Conservation (phyloP, 2,888 invertebrate genomes). For the Erpobdella octoculata region DNA sequence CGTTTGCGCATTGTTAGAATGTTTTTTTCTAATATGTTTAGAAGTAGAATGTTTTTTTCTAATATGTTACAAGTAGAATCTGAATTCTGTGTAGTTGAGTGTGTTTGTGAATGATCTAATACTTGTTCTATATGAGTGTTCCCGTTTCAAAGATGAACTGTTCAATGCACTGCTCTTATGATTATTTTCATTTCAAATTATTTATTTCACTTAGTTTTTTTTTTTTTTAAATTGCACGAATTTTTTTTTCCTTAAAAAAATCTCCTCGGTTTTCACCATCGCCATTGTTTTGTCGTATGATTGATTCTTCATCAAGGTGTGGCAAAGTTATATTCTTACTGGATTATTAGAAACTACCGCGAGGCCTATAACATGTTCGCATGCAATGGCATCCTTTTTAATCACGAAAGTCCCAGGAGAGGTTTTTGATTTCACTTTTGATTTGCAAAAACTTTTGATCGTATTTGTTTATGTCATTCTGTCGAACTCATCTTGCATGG, state of each 20-base stretch:
- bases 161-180: too few species aligned
- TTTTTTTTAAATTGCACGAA: not conserved
- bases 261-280: too few species aligned
- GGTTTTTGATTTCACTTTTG: constrained; percentile 50
- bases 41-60: too few species aligned
- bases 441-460: not conserved
- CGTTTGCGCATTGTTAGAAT: not conserved
- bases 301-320: too few species aligned
- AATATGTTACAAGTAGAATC: too few species aligned
- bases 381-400: constrained; percentile 53
- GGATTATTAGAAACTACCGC: constrained; percentile 52
- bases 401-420: constrained; percentile 53
- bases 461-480: not conserved
- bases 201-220: too few species aligned
- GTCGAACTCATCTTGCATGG: too few species aligned
- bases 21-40: not conserved
- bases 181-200: too few species aligned
- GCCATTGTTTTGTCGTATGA: too few species aligned
- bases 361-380: constrained; percentile 53
- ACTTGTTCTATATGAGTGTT: too few species aligned
- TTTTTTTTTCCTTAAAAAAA: not conserved
- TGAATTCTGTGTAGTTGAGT: not conserved
- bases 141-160: too few species aligned
- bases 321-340: constrained; percentile 53
- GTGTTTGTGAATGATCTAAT: not conserved